A percentile compares a stretch with the other conserved stretches of the same genome.
phyloP scores from a whole-genome alignment of 2,888 invertebrate genomes.

The Eilema depressum region DNA sequence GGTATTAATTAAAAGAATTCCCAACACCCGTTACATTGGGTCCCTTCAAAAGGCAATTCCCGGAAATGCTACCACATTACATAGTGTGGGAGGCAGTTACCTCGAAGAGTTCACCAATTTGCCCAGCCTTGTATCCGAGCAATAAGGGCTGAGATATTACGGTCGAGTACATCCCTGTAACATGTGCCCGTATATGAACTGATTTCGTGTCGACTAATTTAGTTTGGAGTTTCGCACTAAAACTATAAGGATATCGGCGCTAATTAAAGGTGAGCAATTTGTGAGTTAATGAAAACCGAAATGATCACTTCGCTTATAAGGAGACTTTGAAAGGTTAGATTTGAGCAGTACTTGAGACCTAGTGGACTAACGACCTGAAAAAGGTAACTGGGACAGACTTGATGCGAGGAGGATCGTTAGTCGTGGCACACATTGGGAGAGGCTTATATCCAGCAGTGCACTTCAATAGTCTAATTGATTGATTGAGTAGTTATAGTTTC shows the following conservation, averaged over 20 bases:
- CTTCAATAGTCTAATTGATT: no score
- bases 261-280: conserved; percentile 10
- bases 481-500: no score
- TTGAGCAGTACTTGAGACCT: no score
- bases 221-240: conserved; percentile 29
- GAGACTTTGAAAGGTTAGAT: no score
- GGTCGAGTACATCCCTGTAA: conserved; percentile 57
- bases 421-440: no score
- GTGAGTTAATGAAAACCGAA: not conserved
- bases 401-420: no score
- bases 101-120: conserved; percentile 57
- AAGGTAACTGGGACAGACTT: no score
- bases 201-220: conserved; percentile 40
- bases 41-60: conserved; percentile 56
- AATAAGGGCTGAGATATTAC: conserved; percentile 63
- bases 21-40: conserved; percentile 45
- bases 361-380: no score
- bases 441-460: no score
- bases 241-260: conserved; percentile 32
- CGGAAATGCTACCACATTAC: conserved; percentile 53
- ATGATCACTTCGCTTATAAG: not conserved
- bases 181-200: conserved; percentile 51
- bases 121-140: conserved; percentile 42
- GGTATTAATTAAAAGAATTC: conserved; percentile 41
- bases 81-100: conserved; percentile 52